Base-by-base conservation (phyloP, 1,140 invertebrate genomes). In the Homarus americanus region DNA sequence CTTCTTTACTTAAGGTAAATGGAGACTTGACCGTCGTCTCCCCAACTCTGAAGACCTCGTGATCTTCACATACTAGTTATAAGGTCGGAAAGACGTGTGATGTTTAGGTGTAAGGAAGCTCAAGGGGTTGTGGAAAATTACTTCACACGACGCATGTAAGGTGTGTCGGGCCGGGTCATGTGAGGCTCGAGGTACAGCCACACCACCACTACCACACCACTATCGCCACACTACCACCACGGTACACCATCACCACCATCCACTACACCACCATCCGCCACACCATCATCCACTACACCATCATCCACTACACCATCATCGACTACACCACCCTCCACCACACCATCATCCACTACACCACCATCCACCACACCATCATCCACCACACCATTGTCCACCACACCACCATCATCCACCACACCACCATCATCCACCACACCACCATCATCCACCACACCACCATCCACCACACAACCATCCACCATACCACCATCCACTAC, bases 81-180 rank as follows among this genome's bases (percentile, higher is more conserved):
- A 82, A 53, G 80, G 44, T 53, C 36, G 53, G 53, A 63, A 28
- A 20, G 49, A 82, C 28, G 28, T 63, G 80, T 63, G 80, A 63
- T 63, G 17, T 80, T 73, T 83, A 83, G 73, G 38, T 34, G 49
- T 83, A 66, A 83, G 82, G n/a, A 44, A 86, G 84, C 85, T 87
- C 85, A 87, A 87, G 85, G 85, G 85, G 41, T 66, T 58, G 73
- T 63, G 85, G 28, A 76, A 53, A 53, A 24, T 36, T 24, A 49
- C 0, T 53, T 28, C 24, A 40, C 41, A 78, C 32, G 58, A 34
- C 17, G 32, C 34, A 34, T 38, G 24, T 38, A 49, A 7, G 17
- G n/a, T n/a, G n/a, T n/a, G n/a, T n/a, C n/a, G n/a, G n/a, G n/a
- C n/a, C n/a, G n/a, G n/a, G n/a, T n/a, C n/a, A n/a, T n/a, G n/a